phyloP scores from a whole-genome alignment of 2,888 invertebrate species.

The Amphipoea lucens region DNA sequence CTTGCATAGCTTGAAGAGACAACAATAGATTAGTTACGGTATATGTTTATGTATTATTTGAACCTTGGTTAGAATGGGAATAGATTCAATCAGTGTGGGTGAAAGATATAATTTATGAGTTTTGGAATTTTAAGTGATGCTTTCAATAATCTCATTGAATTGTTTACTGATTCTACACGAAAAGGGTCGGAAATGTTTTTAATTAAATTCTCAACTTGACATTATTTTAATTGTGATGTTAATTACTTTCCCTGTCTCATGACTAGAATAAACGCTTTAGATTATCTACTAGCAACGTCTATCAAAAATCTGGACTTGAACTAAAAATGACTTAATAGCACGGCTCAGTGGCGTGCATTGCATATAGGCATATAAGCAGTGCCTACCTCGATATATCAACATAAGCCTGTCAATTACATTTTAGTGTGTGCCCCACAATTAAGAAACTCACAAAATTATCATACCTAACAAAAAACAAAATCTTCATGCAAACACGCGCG shows the following conservation, averaged over 20 bases:
- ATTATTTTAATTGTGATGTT: too few species aligned
- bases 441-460: too few species aligned
- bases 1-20: slow-evolving; percentile 33
- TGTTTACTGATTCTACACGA: background rate
- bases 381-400: too few species aligned
- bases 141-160: background rate
- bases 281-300: background rate
- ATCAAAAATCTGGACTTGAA: background rate
- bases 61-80: slow-evolving; percentile 20
- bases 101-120: background rate
- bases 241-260: background rate
- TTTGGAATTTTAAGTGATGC: background rate
- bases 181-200: background rate
- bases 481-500: too few species aligned
- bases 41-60: slow-evolving; percentile 29
- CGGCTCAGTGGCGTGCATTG: too few species aligned
- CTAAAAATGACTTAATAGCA: too few species aligned
- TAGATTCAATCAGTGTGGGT: slow-evolving; percentile 11
- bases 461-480: too few species aligned
- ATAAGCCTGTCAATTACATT: too few species aligned
- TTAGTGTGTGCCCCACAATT: too few species aligned
- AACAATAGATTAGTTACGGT: slow-evolving; percentile 38
- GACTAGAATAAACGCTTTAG: background rate
- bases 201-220: background rate
- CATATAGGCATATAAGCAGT: too few species aligned